These are phyloP conservation scores for Meiosimyza platycephala DNA, from an alignment of 2,888 invertebrate genomes.

Conservation along the genomic window DNA sequence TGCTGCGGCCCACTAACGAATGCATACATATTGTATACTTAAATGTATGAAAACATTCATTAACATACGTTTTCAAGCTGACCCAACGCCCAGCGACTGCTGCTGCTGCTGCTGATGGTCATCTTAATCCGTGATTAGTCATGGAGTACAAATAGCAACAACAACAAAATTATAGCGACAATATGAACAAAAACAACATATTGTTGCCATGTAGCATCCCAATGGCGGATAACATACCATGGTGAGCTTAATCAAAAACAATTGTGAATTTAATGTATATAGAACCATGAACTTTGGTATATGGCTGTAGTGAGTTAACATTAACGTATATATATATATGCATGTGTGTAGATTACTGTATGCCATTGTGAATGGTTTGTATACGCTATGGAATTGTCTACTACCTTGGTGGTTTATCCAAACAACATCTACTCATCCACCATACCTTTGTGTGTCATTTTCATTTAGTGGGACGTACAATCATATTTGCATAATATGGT, in stretches of 20 bases:
- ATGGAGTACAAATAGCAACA: slow-evolving; percentile 19
- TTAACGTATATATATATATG: too few species aligned
- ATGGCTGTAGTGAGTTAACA: not conserved
- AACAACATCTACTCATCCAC: not conserved
- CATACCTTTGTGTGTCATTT: not conserved
- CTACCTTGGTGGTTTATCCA: not conserved
- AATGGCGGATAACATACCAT: not conserved
- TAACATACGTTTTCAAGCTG: not conserved
- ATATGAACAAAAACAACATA: slow-evolving; percentile 2
- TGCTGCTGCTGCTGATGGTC: slow-evolving; percentile 5
- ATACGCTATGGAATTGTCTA: not conserved
- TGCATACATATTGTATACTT: not conserved
- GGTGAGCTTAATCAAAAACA: slow-evolving; percentile 18
- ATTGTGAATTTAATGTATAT: slow-evolving; percentile 2
- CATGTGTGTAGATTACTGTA: not conserved
- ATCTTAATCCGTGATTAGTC: slow-evolving; percentile 27
- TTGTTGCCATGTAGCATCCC: not conserved
- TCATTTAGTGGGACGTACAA: too few species aligned
- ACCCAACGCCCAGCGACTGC: not conserved
- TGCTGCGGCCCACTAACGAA: too few species aligned
- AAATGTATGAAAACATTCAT: not conserved
- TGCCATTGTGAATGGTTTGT: not conserved
- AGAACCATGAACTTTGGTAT: not conserved
- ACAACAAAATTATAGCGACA: not conserved
- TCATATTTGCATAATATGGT: slow-evolving; percentile 4